Conservation (phyloP, 1,140 invertebrate genomes). For the Alviniconcha marisindica region DNA sequence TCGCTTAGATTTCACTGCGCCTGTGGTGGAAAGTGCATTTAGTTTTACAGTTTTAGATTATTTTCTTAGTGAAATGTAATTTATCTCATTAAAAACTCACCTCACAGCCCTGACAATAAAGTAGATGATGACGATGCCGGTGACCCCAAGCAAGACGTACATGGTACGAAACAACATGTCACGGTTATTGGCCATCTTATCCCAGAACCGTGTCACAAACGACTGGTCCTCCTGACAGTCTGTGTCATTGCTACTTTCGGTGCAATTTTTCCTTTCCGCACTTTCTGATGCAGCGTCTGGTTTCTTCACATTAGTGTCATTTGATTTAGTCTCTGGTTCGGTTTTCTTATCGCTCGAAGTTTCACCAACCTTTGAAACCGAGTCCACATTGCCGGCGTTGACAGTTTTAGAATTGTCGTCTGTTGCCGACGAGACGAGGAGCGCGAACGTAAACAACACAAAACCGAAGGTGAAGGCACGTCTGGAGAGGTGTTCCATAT, state of each 20-base stretch:
- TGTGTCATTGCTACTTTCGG: background rate
- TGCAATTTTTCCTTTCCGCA: background rate
- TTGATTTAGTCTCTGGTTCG: background rate
- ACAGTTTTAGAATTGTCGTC: background rate
- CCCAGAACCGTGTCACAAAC: conserved; percentile 4
- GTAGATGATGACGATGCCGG: conserved; percentile 56
- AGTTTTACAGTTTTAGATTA: too few species aligned
- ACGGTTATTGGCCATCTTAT: conserved; percentile 46
- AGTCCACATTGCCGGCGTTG: background rate
- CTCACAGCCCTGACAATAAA: conserved; percentile 54
- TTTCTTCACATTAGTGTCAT: conserved; percentile 14
- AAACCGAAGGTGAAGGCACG: conserved; percentile 34
- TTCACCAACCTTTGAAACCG: background rate
- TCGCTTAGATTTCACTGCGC: too few species aligned
- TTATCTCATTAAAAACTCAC: conserved; percentile 48
- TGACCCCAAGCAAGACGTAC: conserved; percentile 58
- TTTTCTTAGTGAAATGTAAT: too few species aligned
- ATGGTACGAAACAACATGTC: conserved; percentile 59
- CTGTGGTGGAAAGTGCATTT: too few species aligned
- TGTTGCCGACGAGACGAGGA: conserved; percentile 25
- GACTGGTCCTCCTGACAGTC: background rate
- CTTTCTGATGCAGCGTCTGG: background rate
- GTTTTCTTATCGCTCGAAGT: background rate
- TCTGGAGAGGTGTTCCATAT: conserved; percentile 25
- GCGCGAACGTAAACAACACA: conserved; percentile 11